Conservation (phyloP, 2,888 invertebrate genomes). For the Eledona agricola region DNA sequence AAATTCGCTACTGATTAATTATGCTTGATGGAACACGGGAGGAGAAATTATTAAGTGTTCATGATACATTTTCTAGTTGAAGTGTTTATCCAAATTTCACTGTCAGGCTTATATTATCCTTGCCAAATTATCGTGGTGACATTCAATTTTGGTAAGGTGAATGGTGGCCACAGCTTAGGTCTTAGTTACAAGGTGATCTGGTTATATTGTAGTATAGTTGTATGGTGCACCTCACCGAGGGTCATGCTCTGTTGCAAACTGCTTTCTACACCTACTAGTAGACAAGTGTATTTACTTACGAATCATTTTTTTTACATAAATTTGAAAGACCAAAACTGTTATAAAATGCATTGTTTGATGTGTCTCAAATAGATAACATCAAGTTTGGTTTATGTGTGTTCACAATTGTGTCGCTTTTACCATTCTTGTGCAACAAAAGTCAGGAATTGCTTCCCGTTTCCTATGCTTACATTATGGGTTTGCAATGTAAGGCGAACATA, state of each 20-base stretch:
- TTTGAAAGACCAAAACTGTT: not conserved
- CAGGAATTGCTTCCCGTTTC: too few relatives aligned
- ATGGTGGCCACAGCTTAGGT: constrained; percentile 20
- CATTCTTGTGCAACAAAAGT: too few relatives aligned
- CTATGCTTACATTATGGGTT: too few relatives aligned
- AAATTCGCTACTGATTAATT: too few relatives aligned
- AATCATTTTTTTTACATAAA: constrained; percentile 1
- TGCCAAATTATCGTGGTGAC: constrained; percentile 24
- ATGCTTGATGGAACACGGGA: too few relatives aligned
- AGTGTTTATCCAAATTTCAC: constrained; percentile 8
- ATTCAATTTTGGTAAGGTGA: constrained; percentile 38
- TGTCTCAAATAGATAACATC: too few relatives aligned
- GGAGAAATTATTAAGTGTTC: too few relatives aligned
- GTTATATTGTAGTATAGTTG: constrained; percentile 23
- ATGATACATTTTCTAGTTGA: too few relatives aligned
- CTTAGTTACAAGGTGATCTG: constrained; percentile 37
- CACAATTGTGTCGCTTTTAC: too few relatives aligned
- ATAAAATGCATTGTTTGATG: too few relatives aligned
- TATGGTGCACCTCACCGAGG: constrained; percentile 32
- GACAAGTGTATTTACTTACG: constrained; percentile 33
- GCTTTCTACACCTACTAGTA: constrained; percentile 39
- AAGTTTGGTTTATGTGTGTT: too few relatives aligned
- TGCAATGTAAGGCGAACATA: too few relatives aligned
- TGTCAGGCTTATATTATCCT: not conserved
- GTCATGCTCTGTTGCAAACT: constrained; percentile 36